Evolutionary conservation across 2,797 vertebrate species (phyloP).

Genomic region (Xenentodon cancila): DNA sequence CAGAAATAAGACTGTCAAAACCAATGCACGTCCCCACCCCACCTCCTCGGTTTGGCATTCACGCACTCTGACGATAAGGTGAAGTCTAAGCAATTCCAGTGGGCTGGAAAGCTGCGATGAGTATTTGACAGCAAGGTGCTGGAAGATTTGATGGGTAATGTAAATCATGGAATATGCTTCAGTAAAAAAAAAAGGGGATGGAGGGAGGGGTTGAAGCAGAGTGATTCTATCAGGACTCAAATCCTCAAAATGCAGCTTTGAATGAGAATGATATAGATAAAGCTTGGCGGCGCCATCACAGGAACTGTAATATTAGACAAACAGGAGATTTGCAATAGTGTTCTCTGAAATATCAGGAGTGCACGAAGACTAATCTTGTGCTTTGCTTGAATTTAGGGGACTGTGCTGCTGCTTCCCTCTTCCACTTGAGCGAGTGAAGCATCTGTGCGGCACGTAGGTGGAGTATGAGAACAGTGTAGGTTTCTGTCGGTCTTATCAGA

Average conservation of each 20-base stretch:
- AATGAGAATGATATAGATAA: constrained; percentile 75
- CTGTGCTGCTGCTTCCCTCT: constrained; percentile 24
- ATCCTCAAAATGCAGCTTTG: constrained; percentile 72
- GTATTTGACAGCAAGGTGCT: constrained; percentile 54
- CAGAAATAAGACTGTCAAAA: constrained; percentile 53
- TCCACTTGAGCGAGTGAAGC: constrained; percentile 31
- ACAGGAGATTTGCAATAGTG: constrained; percentile 57
- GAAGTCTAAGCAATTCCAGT: constrained; percentile 38
- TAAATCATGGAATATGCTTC: constrained; percentile 65
- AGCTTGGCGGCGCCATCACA: constrained; percentile 52
- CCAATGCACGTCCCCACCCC: constrained; percentile 5
- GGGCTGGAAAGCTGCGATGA: constrained; percentile 39
- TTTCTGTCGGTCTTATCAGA: constrained; percentile 47
- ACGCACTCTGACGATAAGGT: constrained; percentile 44
- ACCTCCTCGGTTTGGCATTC: constrained; percentile 20
- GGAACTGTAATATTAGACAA: constrained; percentile 62
- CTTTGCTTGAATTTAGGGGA: constrained; percentile 45
- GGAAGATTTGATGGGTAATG: constrained; percentile 70
- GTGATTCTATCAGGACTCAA: constrained; percentile 66
- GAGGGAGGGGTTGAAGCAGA: constrained; percentile 12
- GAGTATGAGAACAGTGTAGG: constrained; percentile 41
- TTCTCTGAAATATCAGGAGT: constrained; percentile 54
- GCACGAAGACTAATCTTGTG: constrained; percentile 37
- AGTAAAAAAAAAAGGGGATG: constrained; percentile 31
- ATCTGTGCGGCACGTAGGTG: constrained; percentile 22